These are phyloP conservation scores for Oeneis ivallda DNA, from an alignment of 2,888 invertebrate species.

Conservation along the genomic window DNA sequence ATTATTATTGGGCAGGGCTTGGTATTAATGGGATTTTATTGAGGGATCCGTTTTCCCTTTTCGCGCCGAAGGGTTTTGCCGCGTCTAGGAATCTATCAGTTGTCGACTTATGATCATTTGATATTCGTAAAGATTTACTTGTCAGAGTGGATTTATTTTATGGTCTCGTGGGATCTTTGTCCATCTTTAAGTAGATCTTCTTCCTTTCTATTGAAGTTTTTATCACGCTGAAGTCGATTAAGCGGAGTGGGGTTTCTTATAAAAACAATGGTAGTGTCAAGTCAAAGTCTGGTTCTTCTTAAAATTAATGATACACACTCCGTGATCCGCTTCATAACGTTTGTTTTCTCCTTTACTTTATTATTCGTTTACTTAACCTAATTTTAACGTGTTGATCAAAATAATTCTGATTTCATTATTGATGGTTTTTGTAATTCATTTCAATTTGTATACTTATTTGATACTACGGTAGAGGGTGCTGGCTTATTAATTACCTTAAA, in stretches of 20 bases:
- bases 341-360: too few species aligned
- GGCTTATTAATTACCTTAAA: too few species aligned
- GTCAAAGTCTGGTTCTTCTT: too few species aligned
- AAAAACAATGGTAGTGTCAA: background rate
- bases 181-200: conserved; percentile 12
- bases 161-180: conserved; percentile 28
- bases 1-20: conserved; percentile 43
- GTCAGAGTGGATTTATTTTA: conserved; percentile 38
- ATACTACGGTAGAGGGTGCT: too few species aligned
- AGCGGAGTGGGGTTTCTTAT: background rate
- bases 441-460: too few species aligned
- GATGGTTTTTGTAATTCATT: too few species aligned
- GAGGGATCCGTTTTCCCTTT: conserved; percentile 35
- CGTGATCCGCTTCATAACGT: too few species aligned
- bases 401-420: too few species aligned
- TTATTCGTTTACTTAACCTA: too few species aligned
- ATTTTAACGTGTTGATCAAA: too few species aligned
- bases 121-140: conserved; percentile 37
- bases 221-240: background rate
- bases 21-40: conserved; percentile 43
- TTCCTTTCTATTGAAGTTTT: conserved; percentile 4
- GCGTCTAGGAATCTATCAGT: conserved; percentile 31
- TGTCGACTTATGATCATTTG: conserved; percentile 39
- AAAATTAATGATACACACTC: too few species aligned
- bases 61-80: conserved; percentile 27